Evolutionary conservation across 2,888 invertebrate genomes (phyloP).

Genomic region (Sclerodermus sp.): DNA sequence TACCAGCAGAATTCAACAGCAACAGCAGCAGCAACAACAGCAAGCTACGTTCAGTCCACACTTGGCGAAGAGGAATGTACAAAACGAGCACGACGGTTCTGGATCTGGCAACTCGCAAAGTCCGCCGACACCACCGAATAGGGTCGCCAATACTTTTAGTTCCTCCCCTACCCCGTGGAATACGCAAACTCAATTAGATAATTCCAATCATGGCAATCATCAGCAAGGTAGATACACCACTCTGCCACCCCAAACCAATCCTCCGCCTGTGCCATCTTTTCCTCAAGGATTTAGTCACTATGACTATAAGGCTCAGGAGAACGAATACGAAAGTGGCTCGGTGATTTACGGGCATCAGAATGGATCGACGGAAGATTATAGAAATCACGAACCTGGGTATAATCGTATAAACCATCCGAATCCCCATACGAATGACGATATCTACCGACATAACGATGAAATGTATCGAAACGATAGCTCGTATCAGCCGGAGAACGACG

Average conservation of each 20-base stretch:
- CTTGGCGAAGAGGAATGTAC: conserved; percentile 44
- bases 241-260: conserved; percentile 53
- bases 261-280: conserved; percentile 48
- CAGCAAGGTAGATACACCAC: conserved; percentile 49
- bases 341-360: conserved; percentile 54
- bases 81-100: conserved; percentile 45
- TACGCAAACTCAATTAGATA: conserved; percentile 29
- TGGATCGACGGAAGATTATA: conserved; percentile 42
- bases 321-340: conserved; percentile 55
- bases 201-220: conserved; percentile 29
- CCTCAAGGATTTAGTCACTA: conserved; percentile 52
- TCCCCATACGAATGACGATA: conserved; percentile 45
- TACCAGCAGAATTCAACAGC: conserved; percentile 31
- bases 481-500: conserved; percentile 52
- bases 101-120: conserved; percentile 48
- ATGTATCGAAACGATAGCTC: conserved; percentile 45
- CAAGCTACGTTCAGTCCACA: conserved; percentile 49
- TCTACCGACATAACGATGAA: conserved; percentile 51
- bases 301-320: conserved; percentile 51
- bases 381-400: conserved; percentile 38
- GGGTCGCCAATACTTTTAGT: conserved; percentile 42
- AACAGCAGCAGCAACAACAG: conserved; percentile 30
- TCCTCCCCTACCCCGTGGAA: conserved; percentile 50
- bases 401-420: conserved; percentile 36
- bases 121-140: conserved; percentile 50